Conservation (phyloP, 1,140 invertebrate species). For the Ephestia elutella region DNA sequence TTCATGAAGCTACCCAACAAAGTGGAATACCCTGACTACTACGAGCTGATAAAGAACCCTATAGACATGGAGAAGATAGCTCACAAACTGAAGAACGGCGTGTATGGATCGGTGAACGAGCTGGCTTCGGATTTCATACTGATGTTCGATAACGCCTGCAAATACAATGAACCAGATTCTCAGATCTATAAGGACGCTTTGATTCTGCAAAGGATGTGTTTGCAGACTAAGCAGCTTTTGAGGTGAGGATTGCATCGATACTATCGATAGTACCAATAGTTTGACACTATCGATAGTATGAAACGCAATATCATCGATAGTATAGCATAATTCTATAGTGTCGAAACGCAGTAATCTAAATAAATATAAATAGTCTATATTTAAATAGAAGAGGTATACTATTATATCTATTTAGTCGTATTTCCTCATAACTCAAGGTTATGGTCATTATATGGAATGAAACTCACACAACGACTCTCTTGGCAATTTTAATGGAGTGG, state of each 20-base stretch:
- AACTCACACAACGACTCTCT: too few species aligned
- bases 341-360: too few species aligned
- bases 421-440: too few species aligned
- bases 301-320: too few species aligned
- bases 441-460: too few species aligned
- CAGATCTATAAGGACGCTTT: constrained; percentile 99
- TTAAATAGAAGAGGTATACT: too few species aligned
- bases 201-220: constrained; percentile 90
- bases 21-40: constrained; percentile 97
- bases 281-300: too few species aligned
- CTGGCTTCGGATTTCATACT: constrained; percentile 94
- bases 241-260: constrained; percentile 47
- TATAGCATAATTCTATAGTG: too few species aligned
- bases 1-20: constrained; percentile 97
- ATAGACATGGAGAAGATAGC: constrained; percentile 98
- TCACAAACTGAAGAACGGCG: constrained; percentile 86
- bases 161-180: constrained; percentile 99
- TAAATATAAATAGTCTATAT: too few species aligned
- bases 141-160: constrained; percentile 99
- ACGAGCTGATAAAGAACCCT: constrained; percentile 97
- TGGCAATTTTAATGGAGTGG: too few species aligned
- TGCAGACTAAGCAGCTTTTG: constrained; percentile 93
- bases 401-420: too few species aligned
- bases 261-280: too few species aligned
- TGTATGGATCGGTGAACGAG: constrained; percentile 92